Evolutionary conservation across 2,113 vertebrate genomes (phyloP).

Genomic region (Aramus guarauna): DNA sequence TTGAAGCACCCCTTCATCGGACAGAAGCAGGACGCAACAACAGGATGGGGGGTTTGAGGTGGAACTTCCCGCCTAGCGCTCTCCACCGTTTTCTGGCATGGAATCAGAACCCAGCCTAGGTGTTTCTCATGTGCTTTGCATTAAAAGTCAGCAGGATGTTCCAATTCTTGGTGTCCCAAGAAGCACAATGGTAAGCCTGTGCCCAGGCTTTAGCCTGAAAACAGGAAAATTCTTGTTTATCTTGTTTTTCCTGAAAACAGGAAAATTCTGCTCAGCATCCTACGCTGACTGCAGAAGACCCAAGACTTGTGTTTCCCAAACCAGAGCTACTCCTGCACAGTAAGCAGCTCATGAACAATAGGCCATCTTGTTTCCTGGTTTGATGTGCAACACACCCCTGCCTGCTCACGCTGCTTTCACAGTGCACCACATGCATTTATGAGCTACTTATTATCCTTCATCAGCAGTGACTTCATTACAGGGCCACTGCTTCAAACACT

Average conservation of each 20-base stretch:
- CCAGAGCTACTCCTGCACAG: background rate
- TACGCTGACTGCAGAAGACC: background rate
- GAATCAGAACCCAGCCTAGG: background rate
- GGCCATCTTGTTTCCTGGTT: background rate
- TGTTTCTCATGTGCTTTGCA: background rate
- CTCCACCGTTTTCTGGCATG: accelerated
- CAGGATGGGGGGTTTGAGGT: accelerated
- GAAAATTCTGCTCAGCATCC: background rate
- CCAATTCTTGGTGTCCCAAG: background rate
- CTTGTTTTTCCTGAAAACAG: background rate
- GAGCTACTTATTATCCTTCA: background rate
- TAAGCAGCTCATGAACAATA: background rate
- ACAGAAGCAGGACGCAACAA: background rate
- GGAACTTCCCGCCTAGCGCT: background rate
- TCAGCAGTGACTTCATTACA: background rate
- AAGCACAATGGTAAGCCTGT: background rate
- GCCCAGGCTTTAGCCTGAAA: background rate
- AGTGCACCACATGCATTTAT: background rate
- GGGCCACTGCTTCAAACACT: background rate
- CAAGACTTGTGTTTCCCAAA: background rate
- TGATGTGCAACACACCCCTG: background rate
- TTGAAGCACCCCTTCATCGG: background rate
- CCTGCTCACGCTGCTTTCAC: background rate
- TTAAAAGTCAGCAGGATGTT: background rate
- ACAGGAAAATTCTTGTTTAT: background rate